These are phyloP conservation scores for Drosophila willistoni DNA, from an alignment of 1,140 invertebrate species.

Conservation along the genomic window DNA sequence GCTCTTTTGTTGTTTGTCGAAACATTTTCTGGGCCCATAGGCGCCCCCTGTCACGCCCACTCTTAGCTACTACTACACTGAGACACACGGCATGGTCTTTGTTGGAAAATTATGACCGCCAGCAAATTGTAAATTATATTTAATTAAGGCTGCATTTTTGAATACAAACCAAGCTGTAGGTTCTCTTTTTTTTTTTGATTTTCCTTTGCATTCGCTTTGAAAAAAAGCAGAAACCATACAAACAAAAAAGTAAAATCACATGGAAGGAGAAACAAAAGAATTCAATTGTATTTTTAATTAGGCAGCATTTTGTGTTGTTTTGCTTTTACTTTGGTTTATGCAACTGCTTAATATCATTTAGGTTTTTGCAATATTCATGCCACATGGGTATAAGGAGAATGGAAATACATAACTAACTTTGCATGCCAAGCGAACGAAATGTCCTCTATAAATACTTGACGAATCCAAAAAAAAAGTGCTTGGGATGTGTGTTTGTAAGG, in stretches of 20 bases:
- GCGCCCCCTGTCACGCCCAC: conserved; percentile 51
- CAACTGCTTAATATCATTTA: conserved; percentile 54
- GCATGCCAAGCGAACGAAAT: not conserved
- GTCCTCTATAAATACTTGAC: too few species aligned
- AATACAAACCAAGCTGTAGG: conserved; percentile 53
- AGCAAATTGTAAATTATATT: conserved; percentile 82
- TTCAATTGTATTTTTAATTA: conserved; percentile 79
- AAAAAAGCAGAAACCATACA: conserved; percentile 8
- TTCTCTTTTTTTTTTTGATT: conserved; percentile 16
- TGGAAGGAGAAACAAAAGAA: conserved; percentile 50
- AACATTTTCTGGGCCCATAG: conserved; percentile 73
- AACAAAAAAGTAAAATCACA: conserved; percentile 4
- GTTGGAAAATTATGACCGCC: conserved; percentile 73
- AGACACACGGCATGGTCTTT: conserved; percentile 21
- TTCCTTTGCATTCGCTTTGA: conserved; percentile 32
- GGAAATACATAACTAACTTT: not conserved
- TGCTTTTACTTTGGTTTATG: conserved; percentile 38
- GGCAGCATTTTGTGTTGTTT: conserved; percentile 38
- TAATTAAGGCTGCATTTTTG: conserved; percentile 78
- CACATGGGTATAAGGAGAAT: not conserved
- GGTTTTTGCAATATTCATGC: conserved; percentile 70
- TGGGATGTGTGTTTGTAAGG: too few species aligned
- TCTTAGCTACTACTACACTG: not conserved
- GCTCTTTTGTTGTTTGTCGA: conserved; percentile 79
- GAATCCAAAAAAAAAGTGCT: too few species aligned